These are phyloP conservation scores for Drosophila ficusphila DNA, from an alignment of 1,140 invertebrate species.

Conservation along the genomic window DNA sequence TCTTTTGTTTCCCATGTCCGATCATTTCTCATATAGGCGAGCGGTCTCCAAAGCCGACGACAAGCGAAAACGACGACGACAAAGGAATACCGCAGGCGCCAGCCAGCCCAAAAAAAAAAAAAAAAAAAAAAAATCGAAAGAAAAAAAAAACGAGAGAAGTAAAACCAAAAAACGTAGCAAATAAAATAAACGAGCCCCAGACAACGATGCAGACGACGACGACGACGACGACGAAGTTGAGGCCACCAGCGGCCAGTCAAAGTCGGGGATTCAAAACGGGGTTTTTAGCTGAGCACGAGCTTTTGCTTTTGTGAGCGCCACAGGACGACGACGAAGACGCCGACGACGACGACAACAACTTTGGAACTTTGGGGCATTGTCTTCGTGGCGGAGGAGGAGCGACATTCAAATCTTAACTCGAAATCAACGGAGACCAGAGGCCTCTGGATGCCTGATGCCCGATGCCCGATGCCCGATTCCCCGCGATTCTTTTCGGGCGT, in stretches of 20 bases:
- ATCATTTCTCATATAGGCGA: conserved; percentile 83
- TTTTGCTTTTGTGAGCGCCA: conserved; percentile 64
- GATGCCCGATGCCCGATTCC: background rate
- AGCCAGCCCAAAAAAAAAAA: conserved; percentile 73
- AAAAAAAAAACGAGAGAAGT: conserved; percentile 15
- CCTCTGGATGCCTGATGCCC: background rate
- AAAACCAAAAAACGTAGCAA: conserved; percentile 32
- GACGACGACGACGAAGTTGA: conserved; percentile 36
- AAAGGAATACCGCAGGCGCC: conserved; percentile 84
- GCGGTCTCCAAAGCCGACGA: conserved; percentile 41
- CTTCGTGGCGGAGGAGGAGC: conserved; percentile 43
- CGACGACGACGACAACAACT: conserved; percentile 16
- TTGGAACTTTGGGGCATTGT: conserved; percentile 55
- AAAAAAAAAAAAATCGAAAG: conserved; percentile 39
- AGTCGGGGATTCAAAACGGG: conserved; percentile 2
- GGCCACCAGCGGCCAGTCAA: conserved; percentile 53
- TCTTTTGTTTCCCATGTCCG: conserved; percentile 84
- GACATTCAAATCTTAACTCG: conserved; percentile 83
- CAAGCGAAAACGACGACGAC: conserved; percentile 59
- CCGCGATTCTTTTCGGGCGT: background rate
- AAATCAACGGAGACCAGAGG: conserved; percentile 60
- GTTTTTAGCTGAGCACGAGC: conserved; percentile 48
- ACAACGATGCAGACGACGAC: conserved; percentile 50
- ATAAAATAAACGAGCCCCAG: conserved; percentile 39
- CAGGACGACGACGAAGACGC: conserved; percentile 29